Evolutionary conservation across 2,888 invertebrate genomes (phyloP).

Genomic region (Platycnemis pennipes): DNA sequence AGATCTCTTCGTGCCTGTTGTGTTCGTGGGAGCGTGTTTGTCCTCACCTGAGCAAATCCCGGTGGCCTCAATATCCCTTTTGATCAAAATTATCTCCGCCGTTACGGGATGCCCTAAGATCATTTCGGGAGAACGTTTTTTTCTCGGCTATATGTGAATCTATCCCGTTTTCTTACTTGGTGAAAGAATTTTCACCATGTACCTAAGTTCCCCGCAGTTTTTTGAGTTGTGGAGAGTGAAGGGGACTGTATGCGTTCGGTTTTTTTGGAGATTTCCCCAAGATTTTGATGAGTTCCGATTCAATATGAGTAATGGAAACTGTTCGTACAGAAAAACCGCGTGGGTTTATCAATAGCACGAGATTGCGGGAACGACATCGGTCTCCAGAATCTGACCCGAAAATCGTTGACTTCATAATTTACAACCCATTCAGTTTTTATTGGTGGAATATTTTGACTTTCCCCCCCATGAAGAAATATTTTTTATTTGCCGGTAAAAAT

Average conservation of each 20-base stretch:
- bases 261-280: neutral
- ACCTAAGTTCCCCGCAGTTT: no score
- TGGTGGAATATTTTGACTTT: neutral
- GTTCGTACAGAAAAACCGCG: neutral
- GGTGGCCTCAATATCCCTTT: neutral
- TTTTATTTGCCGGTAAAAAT: neutral
- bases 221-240: neutral
- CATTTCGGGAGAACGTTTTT: neutral
- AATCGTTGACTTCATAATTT: neutral
- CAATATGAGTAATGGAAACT: neutral
- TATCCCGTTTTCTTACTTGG: neutral
- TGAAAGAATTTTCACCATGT: neutral
- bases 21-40: neutral
- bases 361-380: neutral
- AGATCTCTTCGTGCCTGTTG: conserved; percentile 8
- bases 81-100: neutral
- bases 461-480: neutral
- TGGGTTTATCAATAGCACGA: neutral
- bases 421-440: neutral
- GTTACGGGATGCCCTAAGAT: neutral
- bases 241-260: neutral
- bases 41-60: neutral
- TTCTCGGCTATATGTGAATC: neutral
- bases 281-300: neutral
- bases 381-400: neutral